phyloP scores from a whole-genome alignment of 2,797 vertebrate species.

The Scolopax rusticola region DNA sequence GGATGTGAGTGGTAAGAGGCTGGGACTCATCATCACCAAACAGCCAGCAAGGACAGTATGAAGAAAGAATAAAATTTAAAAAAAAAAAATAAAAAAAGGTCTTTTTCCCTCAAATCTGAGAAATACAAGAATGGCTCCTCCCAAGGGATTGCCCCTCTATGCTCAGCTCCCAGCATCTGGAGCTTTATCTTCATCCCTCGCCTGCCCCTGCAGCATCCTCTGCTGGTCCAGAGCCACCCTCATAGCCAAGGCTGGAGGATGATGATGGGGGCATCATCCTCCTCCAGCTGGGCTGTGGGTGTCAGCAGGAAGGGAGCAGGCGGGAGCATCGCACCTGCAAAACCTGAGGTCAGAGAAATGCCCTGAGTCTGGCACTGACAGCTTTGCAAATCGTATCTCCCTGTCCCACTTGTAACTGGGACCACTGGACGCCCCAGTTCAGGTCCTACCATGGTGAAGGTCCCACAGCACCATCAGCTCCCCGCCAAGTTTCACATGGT shows the following conservation, averaged over 20 bases:
- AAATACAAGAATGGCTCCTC: not conserved
- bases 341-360: not conserved
- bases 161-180: not conserved
- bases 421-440: not conserved
- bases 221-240: not conserved
- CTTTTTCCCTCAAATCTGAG: not conserved
- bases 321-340: not conserved
- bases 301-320: not conserved
- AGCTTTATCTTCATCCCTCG: not conserved
- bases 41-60: not conserved
- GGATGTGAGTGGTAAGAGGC: not conserved
- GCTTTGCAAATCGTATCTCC: not conserved
- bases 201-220: not conserved
- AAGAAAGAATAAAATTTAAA: not conserved
- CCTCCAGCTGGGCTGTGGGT: not conserved
- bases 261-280: too few relatives aligned
- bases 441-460: not conserved
- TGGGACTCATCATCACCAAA: not conserved
- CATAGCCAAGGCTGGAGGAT: not conserved
- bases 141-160: not conserved
- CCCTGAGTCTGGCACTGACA: rapidly evolving
- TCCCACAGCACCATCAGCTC: not conserved
- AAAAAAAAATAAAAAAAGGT: not conserved
- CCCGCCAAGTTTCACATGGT: not conserved
- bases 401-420: not conserved